Base-by-base conservation (phyloP, 1,140 invertebrate genomes). In the Rhopalosiphum padi region DNA sequence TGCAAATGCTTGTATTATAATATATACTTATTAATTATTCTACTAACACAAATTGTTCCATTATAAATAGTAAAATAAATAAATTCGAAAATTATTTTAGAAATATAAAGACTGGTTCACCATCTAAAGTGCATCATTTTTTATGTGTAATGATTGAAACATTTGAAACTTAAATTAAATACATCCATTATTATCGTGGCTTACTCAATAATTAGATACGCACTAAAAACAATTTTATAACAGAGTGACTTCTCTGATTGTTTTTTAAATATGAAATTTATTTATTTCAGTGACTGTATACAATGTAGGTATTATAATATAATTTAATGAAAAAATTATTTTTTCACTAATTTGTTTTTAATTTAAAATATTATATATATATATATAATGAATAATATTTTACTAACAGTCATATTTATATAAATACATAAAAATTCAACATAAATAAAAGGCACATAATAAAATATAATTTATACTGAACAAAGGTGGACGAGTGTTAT, bases 391-490 rank as follows among this genome's bases (percentile, higher is more conserved):
- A 41, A 46, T 86, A 86, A 8, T 46, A 25, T 43, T 43, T 30
- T 77, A n/a, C 60, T 77, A 77, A 77, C 60, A 77, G 60, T 77
- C 30, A 77, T 3, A 77, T 77, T 77, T 77, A 51, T 88, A 87
- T 51, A 23, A 25, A 35, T 22, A 89, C 23, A 37, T 89, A 89
- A 9, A 88, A 51, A 48, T 51, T 48, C 48, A 37, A 37, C 87
- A 37, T 53, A 23, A 23, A 89, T 35, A 53, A 53, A 53, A 89
- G 48, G n/a, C 48, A 37, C 87, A 53, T 89, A 89, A 89, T 89
- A 89, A 89, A 89, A 53, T 37, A 53, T 89, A 89, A 89, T 89
- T 89, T 87, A 89, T 89, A 53, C 48, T 53, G 21, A 23, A 89
- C n/a, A 37, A 53, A 51, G 15, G 48, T 53, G 48, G 46, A 35